Evolutionary conservation across 2,888 invertebrate genomes (phyloP).

Genomic region (Yponomeuta evonymella): DNA sequence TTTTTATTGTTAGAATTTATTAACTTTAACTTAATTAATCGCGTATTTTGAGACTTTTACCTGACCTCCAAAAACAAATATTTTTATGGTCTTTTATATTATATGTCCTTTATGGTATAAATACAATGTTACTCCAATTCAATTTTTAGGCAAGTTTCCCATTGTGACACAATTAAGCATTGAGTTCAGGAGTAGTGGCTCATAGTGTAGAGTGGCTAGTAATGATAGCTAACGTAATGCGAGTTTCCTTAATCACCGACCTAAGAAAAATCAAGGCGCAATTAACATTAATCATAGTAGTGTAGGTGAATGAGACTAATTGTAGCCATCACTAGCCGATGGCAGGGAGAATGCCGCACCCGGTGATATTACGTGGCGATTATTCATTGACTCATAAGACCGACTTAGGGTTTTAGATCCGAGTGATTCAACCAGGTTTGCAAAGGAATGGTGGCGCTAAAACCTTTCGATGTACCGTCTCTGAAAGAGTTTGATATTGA

Average conservation of each 20-base stretch:
- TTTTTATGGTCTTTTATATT: too few relatives aligned
- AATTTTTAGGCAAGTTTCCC: too few relatives aligned
- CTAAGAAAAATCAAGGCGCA: constrained; percentile 57
- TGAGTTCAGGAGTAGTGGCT: too few relatives aligned
- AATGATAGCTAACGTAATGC: constrained; percentile 56
- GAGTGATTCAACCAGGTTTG: neutral
- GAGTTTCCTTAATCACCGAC: constrained; percentile 53
- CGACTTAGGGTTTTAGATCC: neutral
- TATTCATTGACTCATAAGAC: neutral
- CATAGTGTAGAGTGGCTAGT: constrained; percentile 22
- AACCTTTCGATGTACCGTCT: too few relatives aligned
- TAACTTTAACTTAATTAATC: too few relatives aligned
- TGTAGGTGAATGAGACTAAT: constrained; percentile 53
- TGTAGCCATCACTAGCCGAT: constrained; percentile 46
- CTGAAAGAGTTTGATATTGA: too few relatives aligned
- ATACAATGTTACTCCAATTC: too few relatives aligned
- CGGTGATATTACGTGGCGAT: neutral
- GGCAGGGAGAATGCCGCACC: neutral
- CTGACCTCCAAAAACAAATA: too few relatives aligned
- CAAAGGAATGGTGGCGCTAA: neutral
- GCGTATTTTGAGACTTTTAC: too few relatives aligned
- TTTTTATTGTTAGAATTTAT: too few relatives aligned
- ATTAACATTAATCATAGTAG: constrained; percentile 69
- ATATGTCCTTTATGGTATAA: too few relatives aligned
- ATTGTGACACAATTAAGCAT: too few relatives aligned